These are phyloP conservation scores for Rhizoglyphus robini DNA, from an alignment of 1,140 invertebrate species.

Conservation along the genomic window DNA sequence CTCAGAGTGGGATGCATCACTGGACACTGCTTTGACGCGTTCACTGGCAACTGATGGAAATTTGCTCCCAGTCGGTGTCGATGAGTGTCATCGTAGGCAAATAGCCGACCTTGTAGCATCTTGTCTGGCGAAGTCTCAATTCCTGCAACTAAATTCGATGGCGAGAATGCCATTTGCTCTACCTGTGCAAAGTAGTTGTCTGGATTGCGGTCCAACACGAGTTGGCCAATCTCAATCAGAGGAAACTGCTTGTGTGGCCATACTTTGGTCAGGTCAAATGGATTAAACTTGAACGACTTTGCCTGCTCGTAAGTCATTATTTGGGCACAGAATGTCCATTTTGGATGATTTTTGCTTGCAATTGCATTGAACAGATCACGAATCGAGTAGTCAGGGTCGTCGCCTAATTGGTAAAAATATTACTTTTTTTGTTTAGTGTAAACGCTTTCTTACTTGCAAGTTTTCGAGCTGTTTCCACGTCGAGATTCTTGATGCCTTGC, in stretches of 20 bases:
- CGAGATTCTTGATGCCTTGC: slow-evolving; percentile 75
- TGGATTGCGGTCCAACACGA: slow-evolving; percentile 77
- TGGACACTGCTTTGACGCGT: slow-evolving; percentile 62
- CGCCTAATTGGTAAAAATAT: slow-evolving; percentile 30
- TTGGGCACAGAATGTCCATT: slow-evolving; percentile 57
- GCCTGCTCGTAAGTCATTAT: slow-evolving; percentile 46
- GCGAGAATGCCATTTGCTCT: slow-evolving; percentile 87
- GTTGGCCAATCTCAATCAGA: slow-evolving; percentile 73
- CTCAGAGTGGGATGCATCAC: slow-evolving; percentile 62
- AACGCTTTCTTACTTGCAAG: slow-evolving; percentile 40
- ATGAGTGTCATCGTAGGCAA: slow-evolving; percentile 88
- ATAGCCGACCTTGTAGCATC: slow-evolving; percentile 74
- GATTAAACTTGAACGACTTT: slow-evolving; percentile 57
- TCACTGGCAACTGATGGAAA: slow-evolving; percentile 84
- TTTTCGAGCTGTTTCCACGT: slow-evolving; percentile 52
- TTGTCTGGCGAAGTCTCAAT: slow-evolving; percentile 85
- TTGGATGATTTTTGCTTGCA: slow-evolving; percentile 56
- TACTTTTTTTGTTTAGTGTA: background rate
- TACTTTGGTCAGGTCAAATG: slow-evolving; percentile 82
- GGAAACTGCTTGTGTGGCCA: slow-evolving; percentile 85
- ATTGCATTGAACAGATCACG: slow-evolving; percentile 82
- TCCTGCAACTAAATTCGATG: slow-evolving; percentile 75
- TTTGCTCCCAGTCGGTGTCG: slow-evolving; percentile 83
- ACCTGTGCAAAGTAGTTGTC: slow-evolving; percentile 81
- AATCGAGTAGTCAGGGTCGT: slow-evolving; percentile 74